phyloP scores from a whole-genome alignment of 2,113 vertebrate genomes.

The Bubo blakistoni region DNA sequence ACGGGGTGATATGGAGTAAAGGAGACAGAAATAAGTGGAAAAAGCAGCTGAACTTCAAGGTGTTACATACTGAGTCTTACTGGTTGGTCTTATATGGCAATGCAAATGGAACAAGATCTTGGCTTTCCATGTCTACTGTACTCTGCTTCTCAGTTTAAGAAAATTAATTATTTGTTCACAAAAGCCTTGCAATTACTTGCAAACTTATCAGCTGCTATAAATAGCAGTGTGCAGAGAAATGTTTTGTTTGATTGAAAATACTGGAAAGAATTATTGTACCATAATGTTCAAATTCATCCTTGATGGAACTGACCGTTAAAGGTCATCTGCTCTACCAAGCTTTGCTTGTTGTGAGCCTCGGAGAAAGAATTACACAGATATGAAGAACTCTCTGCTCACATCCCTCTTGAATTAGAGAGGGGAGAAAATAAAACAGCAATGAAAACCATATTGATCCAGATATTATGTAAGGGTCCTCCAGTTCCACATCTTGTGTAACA shows the following conservation, averaged over 20 bases:
- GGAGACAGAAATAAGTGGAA: neutral
- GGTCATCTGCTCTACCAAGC: neutral
- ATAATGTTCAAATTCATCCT: slow-evolving; percentile 28
- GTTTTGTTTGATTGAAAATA: slow-evolving; percentile 41
- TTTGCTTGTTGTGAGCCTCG: neutral
- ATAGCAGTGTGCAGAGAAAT: slow-evolving; percentile 1
- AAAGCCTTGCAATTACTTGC: slow-evolving; percentile 26
- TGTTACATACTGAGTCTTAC: neutral
- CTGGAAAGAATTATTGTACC: slow-evolving; percentile 18
- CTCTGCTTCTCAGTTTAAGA: slow-evolving; percentile 8
- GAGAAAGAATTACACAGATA: neutral
- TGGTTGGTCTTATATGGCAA: neutral
- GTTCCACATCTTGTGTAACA: neutral
- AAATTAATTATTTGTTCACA: neutral
- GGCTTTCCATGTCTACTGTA: neutral
- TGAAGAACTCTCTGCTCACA: neutral
- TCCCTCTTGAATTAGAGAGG: neutral
- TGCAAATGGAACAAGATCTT: neutral
- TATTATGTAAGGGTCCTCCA: neutral
- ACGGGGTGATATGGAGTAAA: neutral
- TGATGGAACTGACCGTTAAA: neutral
- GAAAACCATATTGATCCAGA: neutral
- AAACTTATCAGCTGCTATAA: slow-evolving; percentile 29
- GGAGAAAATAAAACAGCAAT: neutral
- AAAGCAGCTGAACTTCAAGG: neutral